Conservation (phyloP, 1,140 invertebrate genomes). For the Heliconius eleuchia region DNA sequence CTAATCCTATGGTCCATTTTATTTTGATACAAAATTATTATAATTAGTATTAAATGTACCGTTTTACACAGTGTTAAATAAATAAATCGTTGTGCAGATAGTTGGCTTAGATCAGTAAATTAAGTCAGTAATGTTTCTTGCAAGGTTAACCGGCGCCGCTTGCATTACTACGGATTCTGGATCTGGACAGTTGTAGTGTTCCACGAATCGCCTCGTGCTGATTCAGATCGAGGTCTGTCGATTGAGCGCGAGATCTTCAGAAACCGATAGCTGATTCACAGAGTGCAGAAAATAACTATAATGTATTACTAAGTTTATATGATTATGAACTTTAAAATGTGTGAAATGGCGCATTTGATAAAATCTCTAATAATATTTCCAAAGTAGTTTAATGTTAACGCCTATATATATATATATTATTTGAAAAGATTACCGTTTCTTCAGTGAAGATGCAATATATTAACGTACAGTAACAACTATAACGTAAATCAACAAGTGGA, state of each 20-base stretch:
- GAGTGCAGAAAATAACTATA: neutral
- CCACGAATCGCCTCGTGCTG: conserved; percentile 53
- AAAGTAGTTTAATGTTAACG: neutral
- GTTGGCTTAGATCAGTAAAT: conserved; percentile 14
- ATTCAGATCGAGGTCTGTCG: conserved; percentile 69
- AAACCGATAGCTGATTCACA: conserved; percentile 37
- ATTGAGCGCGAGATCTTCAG: conserved; percentile 50
- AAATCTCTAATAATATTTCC: neutral
- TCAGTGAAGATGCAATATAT: conserved; percentile 39
- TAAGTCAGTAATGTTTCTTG: conserved; percentile 22
- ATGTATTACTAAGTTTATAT: neutral
- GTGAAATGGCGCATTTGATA: neutral
- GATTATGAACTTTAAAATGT: neutral
- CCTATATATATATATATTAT: neutral
- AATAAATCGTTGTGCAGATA: neutral
- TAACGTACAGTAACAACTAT: conserved; percentile 41
- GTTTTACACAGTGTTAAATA: neutral
- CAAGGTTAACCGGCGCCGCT: conserved; percentile 32
- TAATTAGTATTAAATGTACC: neutral
- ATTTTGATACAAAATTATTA: neutral
- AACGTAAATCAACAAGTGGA: conserved; percentile 46
- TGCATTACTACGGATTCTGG: conserved; percentile 27
- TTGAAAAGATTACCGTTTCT: conserved; percentile 15
- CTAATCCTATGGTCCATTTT: neutral
- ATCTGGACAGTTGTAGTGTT: conserved; percentile 26